These are phyloP conservation scores for Siniperca undulata DNA, from an alignment of 2,797 vertebrate genomes.

Conservation along the genomic window DNA sequence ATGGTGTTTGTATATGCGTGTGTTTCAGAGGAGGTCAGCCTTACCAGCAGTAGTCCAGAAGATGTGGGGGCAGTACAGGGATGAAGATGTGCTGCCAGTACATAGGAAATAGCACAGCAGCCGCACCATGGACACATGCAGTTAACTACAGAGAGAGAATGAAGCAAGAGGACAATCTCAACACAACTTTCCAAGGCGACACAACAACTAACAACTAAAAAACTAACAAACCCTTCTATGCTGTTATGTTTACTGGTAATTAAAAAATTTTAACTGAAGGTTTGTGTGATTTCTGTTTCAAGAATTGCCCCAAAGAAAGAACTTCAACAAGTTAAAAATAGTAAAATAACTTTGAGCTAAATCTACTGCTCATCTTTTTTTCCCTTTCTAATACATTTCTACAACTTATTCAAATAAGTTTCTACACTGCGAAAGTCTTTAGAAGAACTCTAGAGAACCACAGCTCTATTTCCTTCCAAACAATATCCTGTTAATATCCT, in stretches of 20 bases:
- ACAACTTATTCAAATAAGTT: slow-evolving; percentile 7
- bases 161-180: slow-evolving; percentile 40
- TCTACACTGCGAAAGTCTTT: background rate
- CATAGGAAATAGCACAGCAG: slow-evolving; percentile 97
- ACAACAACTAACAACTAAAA: background rate
- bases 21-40: slow-evolving; percentile 70
- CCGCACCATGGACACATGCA: slow-evolving; percentile 96
- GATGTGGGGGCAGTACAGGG: slow-evolving; percentile 96
- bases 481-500: slow-evolving; percentile 5
- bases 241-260: background rate
- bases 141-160: slow-evolving; percentile 89
- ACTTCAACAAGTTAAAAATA: background rate
- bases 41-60: slow-evolving; percentile 99
- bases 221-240: background rate
- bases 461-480: slow-evolving; percentile 16
- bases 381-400: background rate
- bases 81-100: slow-evolving; percentile 99
- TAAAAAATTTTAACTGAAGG: background rate
- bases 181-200: slow-evolving; percentile 28
- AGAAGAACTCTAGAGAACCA: background rate
- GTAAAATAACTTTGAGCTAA: slow-evolving; percentile 5
- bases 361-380: background rate
- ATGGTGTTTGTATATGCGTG: slow-evolving; percentile 7
- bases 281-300: slow-evolving; percentile 11
- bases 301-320: background rate